Percentiles rank a stretch among this genome's conserved stretches.
phyloP scores from a whole-genome alignment of 2,797 vertebrate genomes.

The Poecile montanus region DNA sequence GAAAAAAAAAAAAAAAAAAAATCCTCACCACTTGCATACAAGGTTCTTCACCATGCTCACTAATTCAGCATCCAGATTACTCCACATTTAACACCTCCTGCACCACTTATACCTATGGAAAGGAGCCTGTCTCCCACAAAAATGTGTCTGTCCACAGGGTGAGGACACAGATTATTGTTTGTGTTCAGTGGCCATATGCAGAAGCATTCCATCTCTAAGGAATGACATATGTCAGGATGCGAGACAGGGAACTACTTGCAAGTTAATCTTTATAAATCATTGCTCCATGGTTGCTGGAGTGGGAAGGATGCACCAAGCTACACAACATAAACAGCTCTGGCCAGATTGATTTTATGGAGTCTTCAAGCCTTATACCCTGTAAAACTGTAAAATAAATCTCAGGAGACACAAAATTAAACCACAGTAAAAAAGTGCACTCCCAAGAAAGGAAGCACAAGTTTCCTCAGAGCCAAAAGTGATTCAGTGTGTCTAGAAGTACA shows the following conservation, averaged over 20 bases:
- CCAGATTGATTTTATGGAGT: background rate
- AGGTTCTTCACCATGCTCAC: background rate
- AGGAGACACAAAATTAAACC: background rate
- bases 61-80: background rate
- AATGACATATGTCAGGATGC: background rate
- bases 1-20: background rate
- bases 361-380: background rate
- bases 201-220: background rate
- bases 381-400: background rate
- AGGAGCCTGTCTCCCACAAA: background rate
- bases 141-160: background rate
- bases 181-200: background rate
- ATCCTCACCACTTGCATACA: background rate
- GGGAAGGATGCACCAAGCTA: background rate
- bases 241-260: background rate
- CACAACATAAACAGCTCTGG: background rate
- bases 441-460: background rate
- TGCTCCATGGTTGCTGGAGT: background rate
- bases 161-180: background rate
- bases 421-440: background rate
- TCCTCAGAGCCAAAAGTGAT: background rate
- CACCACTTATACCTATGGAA: background rate
- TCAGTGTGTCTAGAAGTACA: background rate
- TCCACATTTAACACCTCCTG: background rate
- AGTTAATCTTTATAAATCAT: background rate